Base-by-base conservation (phyloP, 2,797 vertebrate genomes). In the Streptopelia turtur region DNA sequence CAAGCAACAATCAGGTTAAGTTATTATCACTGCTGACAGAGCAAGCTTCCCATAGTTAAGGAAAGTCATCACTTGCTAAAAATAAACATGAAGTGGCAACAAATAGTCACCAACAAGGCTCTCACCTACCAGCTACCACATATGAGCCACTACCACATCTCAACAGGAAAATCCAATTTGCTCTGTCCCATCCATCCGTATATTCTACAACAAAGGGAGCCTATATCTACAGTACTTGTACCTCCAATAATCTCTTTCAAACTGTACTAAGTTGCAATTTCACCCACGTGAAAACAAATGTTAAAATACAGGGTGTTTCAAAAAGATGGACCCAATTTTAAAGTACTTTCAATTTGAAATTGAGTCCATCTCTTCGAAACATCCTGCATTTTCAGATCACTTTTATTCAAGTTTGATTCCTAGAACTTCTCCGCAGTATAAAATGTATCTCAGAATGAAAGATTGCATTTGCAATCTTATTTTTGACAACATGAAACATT, bases 201-300 rank as follows among this genome's bases (percentile, higher is more conserved):
- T 11, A n/a, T 49, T 57, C 55, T 43, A 35, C 15, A 25, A 43
- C 24, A 47, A 45, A n/a, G 7, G 16, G 31, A 64, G 45, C 6
- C 31, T 33, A 0, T n/a, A n/a, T 7, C 25, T 83, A 33, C 16
- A 60, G 24, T 6, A 39, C 5, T n/a, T 53, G 6, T 33, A 33
- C 6, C 52, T 68, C 33, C 22, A 56, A 13, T 16, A 16, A 28
- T 69, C 35, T 59, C 56, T 55, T 74, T 69, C 57, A 74, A 39
- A 50, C 52, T 11, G 5, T 43, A 24, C 31, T 39, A 31, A 0
- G 0, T 7, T 65, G 61, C 11, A 78, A 16, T 31, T 43, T 63
- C 30, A 30, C 11, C 23, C 10, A 13, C 2, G 23, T 30, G 23
- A 45, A 55, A 82, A 69, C 31, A 63, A 31, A 17, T 0, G 0